Percentiles rank a stretch among this genome's conserved stretches.
Evolutionary conservation across 2,113 vertebrate species (phyloP).

Genomic region (Plecotus auritus): DNA sequence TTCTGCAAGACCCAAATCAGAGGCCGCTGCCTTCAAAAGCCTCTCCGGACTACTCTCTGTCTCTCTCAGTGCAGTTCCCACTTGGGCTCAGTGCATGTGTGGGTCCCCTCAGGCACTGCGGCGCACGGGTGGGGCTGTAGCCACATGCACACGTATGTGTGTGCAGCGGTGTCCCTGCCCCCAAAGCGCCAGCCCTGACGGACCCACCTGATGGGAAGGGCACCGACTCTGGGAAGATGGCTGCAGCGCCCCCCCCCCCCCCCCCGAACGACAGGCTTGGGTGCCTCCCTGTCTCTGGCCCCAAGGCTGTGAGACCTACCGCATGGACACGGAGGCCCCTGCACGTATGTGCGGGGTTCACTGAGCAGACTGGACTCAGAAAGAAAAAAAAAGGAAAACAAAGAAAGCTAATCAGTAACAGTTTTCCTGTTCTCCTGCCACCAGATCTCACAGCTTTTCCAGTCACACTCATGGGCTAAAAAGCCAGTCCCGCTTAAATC

Average conservation of each 20-base stretch:
- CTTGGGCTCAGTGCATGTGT: neutral
- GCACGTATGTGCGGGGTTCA: neutral
- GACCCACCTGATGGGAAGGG: neutral
- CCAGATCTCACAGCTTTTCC: neutral
- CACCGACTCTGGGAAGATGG: neutral
- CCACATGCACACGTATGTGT: neutral
- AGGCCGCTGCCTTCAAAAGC: neutral
- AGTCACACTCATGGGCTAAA: neutral
- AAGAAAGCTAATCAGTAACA: neutral
- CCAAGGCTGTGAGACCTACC: neutral
- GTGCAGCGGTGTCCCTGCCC: neutral
- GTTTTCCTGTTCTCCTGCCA: neutral
- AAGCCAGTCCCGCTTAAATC: neutral
- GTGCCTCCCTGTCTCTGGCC: neutral
- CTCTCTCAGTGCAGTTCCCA: neutral
- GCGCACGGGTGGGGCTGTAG: neutral
- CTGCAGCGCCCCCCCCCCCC: neutral
- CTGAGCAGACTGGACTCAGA: neutral
- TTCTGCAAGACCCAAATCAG: neutral
- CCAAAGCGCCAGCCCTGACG: neutral
- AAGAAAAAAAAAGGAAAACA: too few species aligned
- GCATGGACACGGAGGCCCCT: neutral
- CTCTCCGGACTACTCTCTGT: neutral
- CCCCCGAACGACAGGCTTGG: neutral
- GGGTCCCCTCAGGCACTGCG: neutral